These are phyloP conservation scores for Equus przewalskii DNA, from an alignment of 2,113 vertebrate genomes.

Conservation along the genomic window DNA sequence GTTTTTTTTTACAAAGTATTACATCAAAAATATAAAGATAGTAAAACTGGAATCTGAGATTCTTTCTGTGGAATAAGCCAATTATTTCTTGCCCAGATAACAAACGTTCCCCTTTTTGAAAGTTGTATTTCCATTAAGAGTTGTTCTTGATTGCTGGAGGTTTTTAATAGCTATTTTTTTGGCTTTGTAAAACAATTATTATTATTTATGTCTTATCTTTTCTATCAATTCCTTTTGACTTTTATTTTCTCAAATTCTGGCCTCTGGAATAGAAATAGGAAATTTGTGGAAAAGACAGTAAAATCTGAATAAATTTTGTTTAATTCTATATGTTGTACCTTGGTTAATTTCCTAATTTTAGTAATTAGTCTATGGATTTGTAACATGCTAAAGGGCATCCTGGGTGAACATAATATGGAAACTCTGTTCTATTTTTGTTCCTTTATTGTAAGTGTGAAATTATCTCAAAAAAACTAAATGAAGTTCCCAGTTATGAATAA, in stretches of 20 bases:
- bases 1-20: not conserved
- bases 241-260: not conserved
- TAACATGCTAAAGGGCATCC: not conserved
- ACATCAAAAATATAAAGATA: not conserved
- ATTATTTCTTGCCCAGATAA: not conserved
- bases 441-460: not conserved
- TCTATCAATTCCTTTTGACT: not conserved
- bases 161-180: not conserved
- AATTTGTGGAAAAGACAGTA: not conserved
- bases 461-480: not conserved
- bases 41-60: not conserved
- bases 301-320: not conserved
- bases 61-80: not conserved
- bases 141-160: not conserved
- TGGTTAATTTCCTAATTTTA: not conserved
- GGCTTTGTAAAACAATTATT: not conserved
- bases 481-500: not conserved
- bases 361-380: not conserved
- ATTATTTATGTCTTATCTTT: not conserved
- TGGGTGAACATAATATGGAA: not conserved
- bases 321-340: not conserved
- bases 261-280: not conserved
- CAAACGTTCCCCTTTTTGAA: not conserved
- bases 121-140: not conserved
- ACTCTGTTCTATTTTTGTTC: not conserved